Percentiles rank a stretch among this genome's conserved stretches.
phyloP scores from a whole-genome alignment of 1,140 invertebrate genomes.

The Nasonia giraulti region DNA sequence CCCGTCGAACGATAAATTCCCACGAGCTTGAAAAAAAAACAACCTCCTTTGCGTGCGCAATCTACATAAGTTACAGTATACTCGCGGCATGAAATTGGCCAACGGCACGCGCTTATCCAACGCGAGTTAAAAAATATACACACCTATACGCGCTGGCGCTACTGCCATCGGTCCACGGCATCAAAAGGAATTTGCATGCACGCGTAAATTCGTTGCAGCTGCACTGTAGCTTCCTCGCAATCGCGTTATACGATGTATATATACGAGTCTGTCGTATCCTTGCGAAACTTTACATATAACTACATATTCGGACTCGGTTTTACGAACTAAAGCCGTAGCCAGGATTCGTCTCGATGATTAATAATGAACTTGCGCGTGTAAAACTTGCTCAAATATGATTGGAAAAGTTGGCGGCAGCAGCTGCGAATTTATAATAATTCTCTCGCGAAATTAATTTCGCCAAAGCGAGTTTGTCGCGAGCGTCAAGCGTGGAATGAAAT shows the following conservation, averaged over 20 bases:
- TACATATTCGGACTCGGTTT: neutral
- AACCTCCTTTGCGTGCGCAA: neutral
- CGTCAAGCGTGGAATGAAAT: neutral
- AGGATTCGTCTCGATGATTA: constrained; percentile 3
- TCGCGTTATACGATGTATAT: neutral
- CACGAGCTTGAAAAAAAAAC: neutral
- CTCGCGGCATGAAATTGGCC: neutral
- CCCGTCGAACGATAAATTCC: no score
- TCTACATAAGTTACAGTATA: neutral
- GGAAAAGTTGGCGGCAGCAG: constrained; percentile 19
- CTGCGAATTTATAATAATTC: constrained; percentile 1
- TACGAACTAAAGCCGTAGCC: neutral
- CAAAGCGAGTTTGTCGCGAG: neutral
- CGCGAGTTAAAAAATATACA: neutral
- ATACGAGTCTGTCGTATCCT: neutral
- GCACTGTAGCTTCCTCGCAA: neutral
- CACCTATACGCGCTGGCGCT: neutral
- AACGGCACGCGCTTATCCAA: neutral
- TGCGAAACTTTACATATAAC: neutral
- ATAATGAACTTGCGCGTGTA: constrained; percentile 7
- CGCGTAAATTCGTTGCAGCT: neutral
- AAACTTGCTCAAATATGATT: constrained; percentile 8
- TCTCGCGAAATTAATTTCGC: constrained; percentile 23
- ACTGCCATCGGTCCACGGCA: neutral
- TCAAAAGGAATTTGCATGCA: constrained; percentile 1